These are phyloP conservation scores for Acrossocheilus wenchowensis DNA, from an alignment of 2,797 vertebrate species.

Conservation along the genomic window DNA sequence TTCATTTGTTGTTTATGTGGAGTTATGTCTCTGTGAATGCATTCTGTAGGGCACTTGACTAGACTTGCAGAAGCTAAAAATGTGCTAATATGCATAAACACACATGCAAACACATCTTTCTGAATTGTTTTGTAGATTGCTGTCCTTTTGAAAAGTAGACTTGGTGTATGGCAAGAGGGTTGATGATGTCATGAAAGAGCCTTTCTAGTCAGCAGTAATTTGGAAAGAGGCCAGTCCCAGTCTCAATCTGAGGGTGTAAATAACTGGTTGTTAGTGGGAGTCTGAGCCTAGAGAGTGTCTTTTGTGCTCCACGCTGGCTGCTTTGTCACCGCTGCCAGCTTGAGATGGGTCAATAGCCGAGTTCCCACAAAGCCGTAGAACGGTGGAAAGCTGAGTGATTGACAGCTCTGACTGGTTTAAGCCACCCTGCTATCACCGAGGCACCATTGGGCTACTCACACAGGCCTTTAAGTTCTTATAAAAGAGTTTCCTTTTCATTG, in stretches of 20 bases:
- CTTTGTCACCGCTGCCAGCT: conserved; percentile 71
- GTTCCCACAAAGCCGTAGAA: conserved; percentile 75
- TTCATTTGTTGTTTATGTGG: background rate
- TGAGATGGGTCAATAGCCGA: conserved; percentile 70
- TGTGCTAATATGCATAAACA: background rate
- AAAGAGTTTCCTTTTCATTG: conserved; percentile 25
- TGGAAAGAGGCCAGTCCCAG: conserved; percentile 62
- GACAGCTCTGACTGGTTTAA: conserved; percentile 62
- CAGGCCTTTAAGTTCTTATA: conserved; percentile 21
- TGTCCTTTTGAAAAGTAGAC: conserved; percentile 29
- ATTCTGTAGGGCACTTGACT: background rate
- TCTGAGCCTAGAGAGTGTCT: conserved; percentile 57
- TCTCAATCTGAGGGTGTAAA: conserved; percentile 64
- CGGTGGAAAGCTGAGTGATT: conserved; percentile 67
- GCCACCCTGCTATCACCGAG: conserved; percentile 62
- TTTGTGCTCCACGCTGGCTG: conserved; percentile 60
- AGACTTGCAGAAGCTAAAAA: background rate
- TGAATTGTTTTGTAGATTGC: conserved; percentile 25
- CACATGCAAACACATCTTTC: background rate
- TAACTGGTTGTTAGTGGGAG: conserved; percentile 66
- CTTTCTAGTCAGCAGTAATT: conserved; percentile 63
- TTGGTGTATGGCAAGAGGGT: conserved; percentile 22
- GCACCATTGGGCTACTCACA: conserved; percentile 71
- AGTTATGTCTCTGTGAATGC: background rate
- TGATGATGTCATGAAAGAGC: conserved; percentile 66